Percentiles rank a stretch among this genome's conserved stretches.
phyloP scores from a whole-genome alignment of 2,797 vertebrate species.

The Lerista edwardsae region DNA sequence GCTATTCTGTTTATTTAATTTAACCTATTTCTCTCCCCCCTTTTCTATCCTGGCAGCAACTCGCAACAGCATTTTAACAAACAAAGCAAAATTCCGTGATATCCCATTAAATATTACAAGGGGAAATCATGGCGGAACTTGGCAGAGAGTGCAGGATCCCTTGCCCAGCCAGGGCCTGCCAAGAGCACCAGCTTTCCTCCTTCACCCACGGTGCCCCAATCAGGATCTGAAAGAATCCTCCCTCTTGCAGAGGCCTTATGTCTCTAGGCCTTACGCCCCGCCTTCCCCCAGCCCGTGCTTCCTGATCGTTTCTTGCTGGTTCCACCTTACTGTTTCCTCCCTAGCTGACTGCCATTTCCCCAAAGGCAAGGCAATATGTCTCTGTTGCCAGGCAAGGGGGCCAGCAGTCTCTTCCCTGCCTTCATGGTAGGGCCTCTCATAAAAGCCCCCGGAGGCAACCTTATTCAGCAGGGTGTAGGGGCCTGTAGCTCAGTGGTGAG shows the following conservation, averaged over 20 bases:
- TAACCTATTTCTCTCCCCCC: background rate
- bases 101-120: too few species aligned
- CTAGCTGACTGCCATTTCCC: background rate
- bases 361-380: too few species aligned
- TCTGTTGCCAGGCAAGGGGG: background rate
- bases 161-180: too few species aligned
- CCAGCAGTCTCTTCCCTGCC: background rate
- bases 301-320: background rate
- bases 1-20: background rate
- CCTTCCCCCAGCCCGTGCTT: background rate
- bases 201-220: background rate
- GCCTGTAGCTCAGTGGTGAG: too few species aligned
- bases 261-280: background rate
- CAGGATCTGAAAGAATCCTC: too few species aligned
- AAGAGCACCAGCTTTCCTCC: too few species aligned
- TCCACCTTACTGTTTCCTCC: accelerated
- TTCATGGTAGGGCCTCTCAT: background rate
- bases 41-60: too few species aligned
- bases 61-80: background rate
- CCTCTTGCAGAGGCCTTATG: too few species aligned
- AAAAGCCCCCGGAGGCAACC: background rate
- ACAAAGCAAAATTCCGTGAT: background rate
- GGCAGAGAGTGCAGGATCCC: too few species aligned
- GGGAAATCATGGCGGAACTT: background rate
- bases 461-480: background rate